Conservation (phyloP, 37 sponge, comb jelly and placozoan species). For the Aplysina aerophoba region DNA sequence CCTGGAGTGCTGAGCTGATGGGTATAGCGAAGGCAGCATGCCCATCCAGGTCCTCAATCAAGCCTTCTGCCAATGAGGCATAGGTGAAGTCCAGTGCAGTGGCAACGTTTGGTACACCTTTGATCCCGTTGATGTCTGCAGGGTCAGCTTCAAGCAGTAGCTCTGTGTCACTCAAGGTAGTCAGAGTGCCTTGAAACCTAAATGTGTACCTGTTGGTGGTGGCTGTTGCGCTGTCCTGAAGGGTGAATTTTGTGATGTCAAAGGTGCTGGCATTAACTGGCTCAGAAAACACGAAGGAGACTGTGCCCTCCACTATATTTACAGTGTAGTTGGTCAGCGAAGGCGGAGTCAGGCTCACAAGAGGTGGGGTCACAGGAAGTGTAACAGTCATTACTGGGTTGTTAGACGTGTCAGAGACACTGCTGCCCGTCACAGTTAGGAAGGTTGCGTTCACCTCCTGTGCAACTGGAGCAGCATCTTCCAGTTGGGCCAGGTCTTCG, state of each 20-base stretch:
- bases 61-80: slow-evolving; percentile 60
- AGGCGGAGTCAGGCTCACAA: slow-evolving; percentile 69
- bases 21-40: slow-evolving; percentile 50
- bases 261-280: slow-evolving; percentile 59
- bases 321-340: slow-evolving; percentile 67
- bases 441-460: slow-evolving; percentile 32
- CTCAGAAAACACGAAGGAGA: slow-evolving; percentile 75
- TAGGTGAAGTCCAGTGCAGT: slow-evolving; percentile 49
- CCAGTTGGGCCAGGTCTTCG: slow-evolving; percentile 35
- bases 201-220: slow-evolving; percentile 55
- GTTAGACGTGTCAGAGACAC: slow-evolving; percentile 66
- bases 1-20: slow-evolving; percentile 52
- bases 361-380: slow-evolving; percentile 58
- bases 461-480: slow-evolving; percentile 41
- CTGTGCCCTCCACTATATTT: slow-evolving; percentile 57
- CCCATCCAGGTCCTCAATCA: slow-evolving; percentile 47
- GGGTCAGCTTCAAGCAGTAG: slow-evolving; percentile 43
- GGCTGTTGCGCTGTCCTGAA: slow-evolving; percentile 46
- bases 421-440: slow-evolving; percentile 42
- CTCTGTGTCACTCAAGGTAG: neutral
- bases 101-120: slow-evolving; percentile 67
- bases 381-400: slow-evolving; percentile 36
- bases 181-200: neutral
- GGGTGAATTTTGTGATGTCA: slow-evolving; percentile 39
- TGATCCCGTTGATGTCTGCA: slow-evolving; percentile 69